These are phyloP conservation scores for Sus cebifrons DNA, from an alignment of 2,797 vertebrate species.

Conservation along the genomic window DNA sequence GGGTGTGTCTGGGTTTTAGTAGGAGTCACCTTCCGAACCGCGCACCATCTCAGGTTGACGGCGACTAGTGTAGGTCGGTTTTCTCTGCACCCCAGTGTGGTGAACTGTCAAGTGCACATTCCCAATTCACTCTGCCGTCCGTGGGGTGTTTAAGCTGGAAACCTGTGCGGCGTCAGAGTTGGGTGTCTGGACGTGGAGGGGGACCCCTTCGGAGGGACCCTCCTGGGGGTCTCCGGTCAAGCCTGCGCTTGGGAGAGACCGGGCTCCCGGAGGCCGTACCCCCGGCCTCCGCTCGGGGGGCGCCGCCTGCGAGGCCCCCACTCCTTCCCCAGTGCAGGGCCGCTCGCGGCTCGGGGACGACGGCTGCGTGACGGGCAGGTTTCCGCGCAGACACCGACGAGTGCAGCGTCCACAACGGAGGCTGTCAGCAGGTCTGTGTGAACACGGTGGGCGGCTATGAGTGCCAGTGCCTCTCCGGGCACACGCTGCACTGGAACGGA, in stretches of 20 bases:
- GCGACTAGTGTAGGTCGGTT: neutral
- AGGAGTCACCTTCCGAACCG: neutral
- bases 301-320: neutral
- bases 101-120: neutral
- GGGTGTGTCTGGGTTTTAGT: neutral
- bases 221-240: too few relatives aligned
- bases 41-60: neutral
- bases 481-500: slow-evolving; percentile 98
- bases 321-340: neutral
- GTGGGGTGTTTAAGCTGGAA: slow-evolving; percentile 42
- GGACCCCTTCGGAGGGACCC: neutral
- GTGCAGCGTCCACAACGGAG: slow-evolving; percentile 97
- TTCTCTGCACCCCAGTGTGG: neutral
- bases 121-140: neutral
- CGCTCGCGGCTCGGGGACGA: neutral
- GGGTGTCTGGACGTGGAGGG: neutral
- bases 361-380: slow-evolving; percentile 43
- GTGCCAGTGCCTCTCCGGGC: slow-evolving; percentile 95
- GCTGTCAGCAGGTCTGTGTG: slow-evolving; percentile 96
- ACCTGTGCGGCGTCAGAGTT: neutral
- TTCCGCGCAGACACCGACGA: slow-evolving; percentile 95
- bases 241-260: too few relatives aligned
- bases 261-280: too few relatives aligned
- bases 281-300: neutral
- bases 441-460: slow-evolving; percentile 95